Percentiles rank a stretch among this genome's conserved stretches.
Evolutionary conservation across 2,113 vertebrate genomes (phyloP).

Genomic region (Varanus komodoensis): DNA sequence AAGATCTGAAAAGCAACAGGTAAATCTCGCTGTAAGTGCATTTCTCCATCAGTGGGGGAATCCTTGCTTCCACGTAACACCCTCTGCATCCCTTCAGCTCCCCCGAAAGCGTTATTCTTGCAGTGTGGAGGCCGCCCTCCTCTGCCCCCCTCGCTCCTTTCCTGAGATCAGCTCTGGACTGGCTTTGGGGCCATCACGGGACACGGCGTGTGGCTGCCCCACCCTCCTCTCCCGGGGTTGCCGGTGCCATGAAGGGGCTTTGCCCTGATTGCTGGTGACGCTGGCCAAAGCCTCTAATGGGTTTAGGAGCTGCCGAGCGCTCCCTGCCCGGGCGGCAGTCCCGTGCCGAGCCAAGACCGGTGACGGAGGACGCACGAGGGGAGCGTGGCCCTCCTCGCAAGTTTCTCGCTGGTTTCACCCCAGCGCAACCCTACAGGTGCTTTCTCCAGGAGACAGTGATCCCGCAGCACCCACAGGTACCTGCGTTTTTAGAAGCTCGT

Average conservation of each 20-base stretch:
- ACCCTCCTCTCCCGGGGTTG: neutral
- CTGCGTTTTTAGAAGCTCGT: neutral
- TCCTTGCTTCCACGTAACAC: neutral
- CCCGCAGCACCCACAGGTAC: neutral
- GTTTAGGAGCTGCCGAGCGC: neutral
- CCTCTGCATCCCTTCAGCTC: neutral
- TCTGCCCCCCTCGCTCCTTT: too few species aligned
- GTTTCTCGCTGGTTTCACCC: neutral
- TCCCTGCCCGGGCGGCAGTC: neutral
- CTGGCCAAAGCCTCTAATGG: conserved; percentile 26
- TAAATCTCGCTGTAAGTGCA: too few species aligned
- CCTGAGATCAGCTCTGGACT: too few species aligned
- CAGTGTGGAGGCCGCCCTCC: neutral
- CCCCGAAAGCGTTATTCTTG: neutral
- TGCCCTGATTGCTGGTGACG: conserved; percentile 12
- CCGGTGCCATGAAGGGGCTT: neutral
- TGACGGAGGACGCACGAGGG: neutral
- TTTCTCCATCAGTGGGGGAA: neutral
- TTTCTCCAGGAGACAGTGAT: neutral
- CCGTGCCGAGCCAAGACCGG: neutral
- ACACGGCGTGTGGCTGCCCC: neutral
- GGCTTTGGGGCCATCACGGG: neutral
- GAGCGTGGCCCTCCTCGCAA: neutral
- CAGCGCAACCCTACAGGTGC: neutral
- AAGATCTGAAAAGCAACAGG: too few species aligned